These are phyloP conservation scores for Xestia ashworthii DNA, from an alignment of 2,888 invertebrate genomes.

Conservation along the genomic window DNA sequence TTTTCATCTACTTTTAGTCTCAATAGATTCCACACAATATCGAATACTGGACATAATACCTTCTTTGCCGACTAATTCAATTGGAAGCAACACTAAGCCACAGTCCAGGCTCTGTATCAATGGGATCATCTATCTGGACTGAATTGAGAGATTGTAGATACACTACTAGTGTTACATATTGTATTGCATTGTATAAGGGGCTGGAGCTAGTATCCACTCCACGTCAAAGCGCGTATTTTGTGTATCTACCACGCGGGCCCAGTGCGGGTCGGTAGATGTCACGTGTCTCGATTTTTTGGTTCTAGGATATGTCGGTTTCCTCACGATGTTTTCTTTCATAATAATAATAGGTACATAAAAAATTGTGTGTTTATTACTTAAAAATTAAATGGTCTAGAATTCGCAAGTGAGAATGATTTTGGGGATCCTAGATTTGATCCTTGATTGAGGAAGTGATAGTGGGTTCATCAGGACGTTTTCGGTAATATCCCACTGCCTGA, in stretches of 20 bases:
- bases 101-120: conserved; percentile 1
- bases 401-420: not conserved
- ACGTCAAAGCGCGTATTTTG: too few relatives aligned
- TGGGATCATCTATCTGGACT: conserved; percentile 23
- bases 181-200: too few relatives aligned
- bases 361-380: too few relatives aligned
- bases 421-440: not conserved
- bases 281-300: too few relatives aligned
- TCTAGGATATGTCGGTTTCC: too few relatives aligned
- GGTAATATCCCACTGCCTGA: not conserved
- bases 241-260: too few relatives aligned
- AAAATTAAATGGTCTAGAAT: not conserved
- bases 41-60: conserved; percentile 6
- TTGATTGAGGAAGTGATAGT: not conserved
- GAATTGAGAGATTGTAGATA: not conserved
- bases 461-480: not conserved
- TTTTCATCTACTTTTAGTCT: not conserved
- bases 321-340: too few relatives aligned
- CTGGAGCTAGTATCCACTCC: too few relatives aligned
- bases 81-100: conserved; percentile 25
- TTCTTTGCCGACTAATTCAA: conserved; percentile 26
- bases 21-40: not conserved
- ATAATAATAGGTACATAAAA: too few relatives aligned
- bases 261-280: too few relatives aligned
- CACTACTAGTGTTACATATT: not conserved